These are phyloP conservation scores for Vireo griseus DNA, from an alignment of 2,797 vertebrate species.

Conservation along the genomic window DNA sequence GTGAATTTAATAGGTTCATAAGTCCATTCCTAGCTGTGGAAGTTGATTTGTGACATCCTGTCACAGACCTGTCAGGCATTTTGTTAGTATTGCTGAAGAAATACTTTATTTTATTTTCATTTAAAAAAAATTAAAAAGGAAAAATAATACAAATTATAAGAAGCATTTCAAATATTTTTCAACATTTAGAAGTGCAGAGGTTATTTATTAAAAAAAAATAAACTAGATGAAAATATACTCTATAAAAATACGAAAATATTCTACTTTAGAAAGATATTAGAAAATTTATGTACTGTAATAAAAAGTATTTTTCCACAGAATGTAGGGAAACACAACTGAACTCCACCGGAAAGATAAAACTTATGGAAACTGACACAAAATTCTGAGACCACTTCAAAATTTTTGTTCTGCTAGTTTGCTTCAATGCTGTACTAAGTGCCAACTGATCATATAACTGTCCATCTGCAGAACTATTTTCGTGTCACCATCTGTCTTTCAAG, in stretches of 20 bases:
- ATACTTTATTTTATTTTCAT: not conserved
- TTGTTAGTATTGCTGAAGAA: not conserved
- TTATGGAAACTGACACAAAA: not conserved
- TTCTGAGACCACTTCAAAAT: not conserved
- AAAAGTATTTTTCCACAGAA: not conserved
- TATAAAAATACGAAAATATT: not conserved
- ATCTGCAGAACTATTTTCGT: not conserved
- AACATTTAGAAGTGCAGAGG: accelerated
- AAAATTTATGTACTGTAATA: not conserved
- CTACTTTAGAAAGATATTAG: not conserved
- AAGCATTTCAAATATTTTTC: accelerated
- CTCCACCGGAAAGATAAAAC: not conserved
- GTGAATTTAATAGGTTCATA: conserved; percentile 27
- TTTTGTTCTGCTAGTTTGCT: not conserved
- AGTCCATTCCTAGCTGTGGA: not conserved
- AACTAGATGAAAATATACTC: not conserved
- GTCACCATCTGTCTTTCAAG: not conserved
- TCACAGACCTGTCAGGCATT: not conserved
- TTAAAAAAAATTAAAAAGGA: not conserved
- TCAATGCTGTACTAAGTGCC: accelerated
- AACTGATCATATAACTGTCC: not conserved
- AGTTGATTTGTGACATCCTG: conserved; percentile 22
- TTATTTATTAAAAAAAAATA: not conserved
- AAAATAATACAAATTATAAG: not conserved
- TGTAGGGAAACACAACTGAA: accelerated